Evolutionary conservation across 2,797 vertebrate genomes (phyloP), one percentile per base, ranked within the genome.

Genomic region (Acrocephalus scirpaceus): DNA sequence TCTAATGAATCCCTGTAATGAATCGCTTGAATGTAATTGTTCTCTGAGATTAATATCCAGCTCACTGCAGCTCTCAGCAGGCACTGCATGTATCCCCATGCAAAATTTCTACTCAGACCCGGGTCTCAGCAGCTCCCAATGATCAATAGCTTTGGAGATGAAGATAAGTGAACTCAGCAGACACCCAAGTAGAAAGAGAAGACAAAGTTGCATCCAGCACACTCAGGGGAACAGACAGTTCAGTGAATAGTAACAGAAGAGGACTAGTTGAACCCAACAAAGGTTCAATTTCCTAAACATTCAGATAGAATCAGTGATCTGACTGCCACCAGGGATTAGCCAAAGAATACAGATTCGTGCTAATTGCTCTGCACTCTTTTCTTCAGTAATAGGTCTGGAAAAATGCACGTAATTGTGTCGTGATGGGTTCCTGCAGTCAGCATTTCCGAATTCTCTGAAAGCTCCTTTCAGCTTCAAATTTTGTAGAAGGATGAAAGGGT

Each of bases 361-460:
- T 92, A 94, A 91, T 86, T 91, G 74, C 57, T 93, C 11, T 91
- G n/a, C 61, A 51, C 65, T 60, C 56, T 62, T 81, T 87, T 92
- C 58, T 47, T 92, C 66, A 62, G 89, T 72, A 88, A 91, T 57
- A 70, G 65, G 78, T 45, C 62, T 86, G 70, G 91, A 84, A 97
- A 93, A 95, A 92, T 38, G 54, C 84, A 90, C 80, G 57, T 96
- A 88, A 91, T 89, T 93, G 25, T 88, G 85, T 81, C 23, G 13
- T 72, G 84, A 66, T 2, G 26, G n/a, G 50, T 62, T 88, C 51
- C 65, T 65, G 65, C 86, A 67, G 61, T 67, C 67, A 87, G 72
- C 54, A 58, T 91, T 81, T 88, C 89, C 0, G 0, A 75, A 74
- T 74, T 69, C 72, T 80, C 54, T 86, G 40, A 58, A 67, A 92